A percentile compares a stretch with the other conserved stretches of the same genome.
These are phyloP conservation scores for Argyresthia goedartella DNA, from an alignment of 2,888 invertebrate genomes.

Conservation along the genomic window DNA sequence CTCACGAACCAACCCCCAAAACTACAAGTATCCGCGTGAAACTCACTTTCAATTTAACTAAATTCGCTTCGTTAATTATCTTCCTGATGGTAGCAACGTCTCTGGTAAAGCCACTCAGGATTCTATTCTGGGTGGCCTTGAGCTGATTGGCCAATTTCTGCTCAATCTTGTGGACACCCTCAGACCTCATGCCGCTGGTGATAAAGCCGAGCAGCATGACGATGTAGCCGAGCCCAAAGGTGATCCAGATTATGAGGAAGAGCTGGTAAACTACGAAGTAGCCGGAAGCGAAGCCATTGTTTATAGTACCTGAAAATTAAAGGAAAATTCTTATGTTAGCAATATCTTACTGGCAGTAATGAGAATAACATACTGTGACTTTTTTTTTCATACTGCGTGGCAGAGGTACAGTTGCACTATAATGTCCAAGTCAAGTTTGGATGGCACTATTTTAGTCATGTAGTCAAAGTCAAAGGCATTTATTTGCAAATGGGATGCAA, in stretches of 20 bases:
- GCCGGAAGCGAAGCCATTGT: conserved; percentile 68
- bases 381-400: too few relatives aligned
- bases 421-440: too few relatives aligned
- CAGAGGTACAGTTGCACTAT: too few relatives aligned
- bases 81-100: conserved; percentile 80
- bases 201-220: conserved; percentile 92
- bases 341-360: too few relatives aligned
- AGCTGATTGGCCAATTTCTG: conserved; percentile 82
- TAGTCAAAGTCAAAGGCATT: too few relatives aligned
- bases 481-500: too few relatives aligned
- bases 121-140: conserved; percentile 82
- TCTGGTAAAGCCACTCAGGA: conserved; percentile 81
- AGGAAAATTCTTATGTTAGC: background rate
- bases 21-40: background rate
- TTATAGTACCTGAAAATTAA: conserved; percentile 44
- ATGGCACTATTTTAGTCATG: too few relatives aligned
- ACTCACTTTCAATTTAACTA: conserved; percentile 83
- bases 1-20: too few relatives aligned
- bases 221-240: conserved; percentile 91
- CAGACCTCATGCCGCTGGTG: conserved; percentile 80
- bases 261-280: conserved; percentile 82
- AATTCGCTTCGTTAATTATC: conserved; percentile 84
- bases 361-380: too few relatives aligned
- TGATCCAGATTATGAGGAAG: conserved; percentile 89
- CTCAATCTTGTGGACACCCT: conserved; percentile 79